A percentile compares a stretch with the other conserved stretches of the same genome.
Conservation (phyloP, 1,140 invertebrate species). For the Heliothis subflexa region DNA sequence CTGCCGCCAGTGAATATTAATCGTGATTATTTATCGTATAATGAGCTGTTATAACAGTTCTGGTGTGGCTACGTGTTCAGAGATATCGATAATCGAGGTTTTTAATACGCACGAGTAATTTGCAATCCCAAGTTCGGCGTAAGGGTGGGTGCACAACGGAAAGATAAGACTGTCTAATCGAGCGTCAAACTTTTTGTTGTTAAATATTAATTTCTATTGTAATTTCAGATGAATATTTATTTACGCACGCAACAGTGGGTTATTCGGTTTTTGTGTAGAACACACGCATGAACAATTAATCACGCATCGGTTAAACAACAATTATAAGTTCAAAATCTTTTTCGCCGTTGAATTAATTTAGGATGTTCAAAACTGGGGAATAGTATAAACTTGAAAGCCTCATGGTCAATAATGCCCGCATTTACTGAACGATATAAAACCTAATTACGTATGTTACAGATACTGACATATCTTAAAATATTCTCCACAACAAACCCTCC, state of each 20-base stretch:
- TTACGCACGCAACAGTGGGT: conserved; percentile 3
- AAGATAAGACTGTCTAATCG: conserved; percentile 27
- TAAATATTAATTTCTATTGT: conserved; percentile 26
- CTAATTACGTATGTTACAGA: too few relatives aligned
- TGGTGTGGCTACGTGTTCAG: conserved; percentile 40
- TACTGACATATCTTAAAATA: not conserved
- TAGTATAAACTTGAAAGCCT: too few relatives aligned
- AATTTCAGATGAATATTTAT: conserved; percentile 27
- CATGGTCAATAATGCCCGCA: too few relatives aligned
- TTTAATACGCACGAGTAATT: conserved; percentile 37
- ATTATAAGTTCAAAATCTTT: not conserved
- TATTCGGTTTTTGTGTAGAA: not conserved
- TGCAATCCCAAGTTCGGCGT: conserved; percentile 10
- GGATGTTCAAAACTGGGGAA: too few relatives aligned
- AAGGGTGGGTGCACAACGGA: conserved; percentile 37
- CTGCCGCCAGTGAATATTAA: conserved; percentile 67
- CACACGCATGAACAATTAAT: conserved; percentile 20
- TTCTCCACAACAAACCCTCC: not conserved
- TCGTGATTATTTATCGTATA: conserved; percentile 67
- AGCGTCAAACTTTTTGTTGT: conserved; percentile 37
- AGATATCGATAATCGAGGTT: conserved; percentile 29
- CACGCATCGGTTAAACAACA: not conserved
- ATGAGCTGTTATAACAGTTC: conserved; percentile 57
- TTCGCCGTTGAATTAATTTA: too few relatives aligned
- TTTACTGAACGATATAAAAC: too few relatives aligned